Base-by-base conservation (phyloP, 2,797 vertebrate genomes). In the Borostomias antarcticus region DNA sequence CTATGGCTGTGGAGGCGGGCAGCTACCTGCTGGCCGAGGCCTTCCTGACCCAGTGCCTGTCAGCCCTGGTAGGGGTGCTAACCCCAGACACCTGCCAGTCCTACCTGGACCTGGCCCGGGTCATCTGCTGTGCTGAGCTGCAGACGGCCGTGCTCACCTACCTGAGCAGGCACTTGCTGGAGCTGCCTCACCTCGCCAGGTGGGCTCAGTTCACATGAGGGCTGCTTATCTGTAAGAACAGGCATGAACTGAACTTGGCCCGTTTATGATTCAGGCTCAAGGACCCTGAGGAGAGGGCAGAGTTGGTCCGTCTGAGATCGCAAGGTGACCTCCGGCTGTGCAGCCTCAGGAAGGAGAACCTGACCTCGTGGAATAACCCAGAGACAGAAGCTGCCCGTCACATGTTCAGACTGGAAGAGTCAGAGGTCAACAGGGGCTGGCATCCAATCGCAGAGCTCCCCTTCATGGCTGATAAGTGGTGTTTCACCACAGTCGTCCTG, bases 391-490 rank as follows among this genome's bases (percentile, higher is more conserved):
- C 21, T 6, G 77, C 89, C 5, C 78, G 83, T 3, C 75, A 74
- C 2, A 59, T 94, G 3, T 93, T 91, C 72, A 69, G 64, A 32
- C 74, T 92, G 66, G 72, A 75, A 11, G 82, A 69, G 1, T 72
- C 80, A 1, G 82, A 83, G 53, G 80, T 85, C 63, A 59, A 63
- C 1, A 70, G 76, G 28, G 52, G 60, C 15, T 94, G 93, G 93
- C 61, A 7, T 35, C 58, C 73, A 9, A n/a, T 79, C 6, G 79
- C 88, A 33, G 77, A 86, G 69, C 76, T 94, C 72, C 93, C 93
- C 10, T 94, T 94, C 72, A 72, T 21, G 68, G 89, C 92, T 1
- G 90, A 94, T 62, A 94, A 94, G 50, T 94, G 93, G 93, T 91
- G 91, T 70, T 91, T 92, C 76, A 93, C 91, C 17, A 80, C 89